Conservation (phyloP, 2,113 vertebrate genomes). For the Hydropotes inermis region DNA sequence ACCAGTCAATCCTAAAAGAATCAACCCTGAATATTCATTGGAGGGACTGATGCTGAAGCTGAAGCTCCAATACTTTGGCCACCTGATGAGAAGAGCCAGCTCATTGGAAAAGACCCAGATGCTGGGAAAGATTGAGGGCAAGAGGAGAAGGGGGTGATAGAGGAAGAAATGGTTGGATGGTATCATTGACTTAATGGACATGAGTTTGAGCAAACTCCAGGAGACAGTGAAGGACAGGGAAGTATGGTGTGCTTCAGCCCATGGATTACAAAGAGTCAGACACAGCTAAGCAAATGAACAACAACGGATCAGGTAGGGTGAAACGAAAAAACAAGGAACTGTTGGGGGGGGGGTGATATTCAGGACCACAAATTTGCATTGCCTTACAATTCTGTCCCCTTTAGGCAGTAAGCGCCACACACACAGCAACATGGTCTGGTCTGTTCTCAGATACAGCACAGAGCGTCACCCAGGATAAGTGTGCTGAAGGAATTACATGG, state of each 20-base stretch:
- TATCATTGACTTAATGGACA: neutral
- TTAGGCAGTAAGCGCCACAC: neutral
- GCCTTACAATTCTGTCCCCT: neutral
- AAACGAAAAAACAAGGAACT: neutral
- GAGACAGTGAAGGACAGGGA: neutral
- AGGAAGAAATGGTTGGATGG: neutral
- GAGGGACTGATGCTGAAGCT: neutral
- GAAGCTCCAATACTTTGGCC: neutral
- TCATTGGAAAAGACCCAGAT: neutral
- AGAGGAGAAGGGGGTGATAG: neutral
- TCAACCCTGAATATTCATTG: neutral
- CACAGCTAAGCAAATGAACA: neutral
- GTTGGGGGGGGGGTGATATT: fast-evolving
- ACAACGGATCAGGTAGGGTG: neutral
- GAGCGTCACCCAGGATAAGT: neutral
- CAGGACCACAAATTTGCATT: neutral
- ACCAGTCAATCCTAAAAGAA: neutral
- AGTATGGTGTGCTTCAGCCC: neutral
- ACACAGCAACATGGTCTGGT: neutral
- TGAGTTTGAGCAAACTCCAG: neutral
- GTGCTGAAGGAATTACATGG: too few species aligned
- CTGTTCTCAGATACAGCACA: neutral
- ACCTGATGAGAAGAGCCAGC: neutral
- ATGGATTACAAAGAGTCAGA: neutral
- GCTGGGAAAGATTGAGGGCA: neutral